Base-by-base conservation (phyloP, 1,140 invertebrate genomes). In the Polypedilum vanderplanki region DNA sequence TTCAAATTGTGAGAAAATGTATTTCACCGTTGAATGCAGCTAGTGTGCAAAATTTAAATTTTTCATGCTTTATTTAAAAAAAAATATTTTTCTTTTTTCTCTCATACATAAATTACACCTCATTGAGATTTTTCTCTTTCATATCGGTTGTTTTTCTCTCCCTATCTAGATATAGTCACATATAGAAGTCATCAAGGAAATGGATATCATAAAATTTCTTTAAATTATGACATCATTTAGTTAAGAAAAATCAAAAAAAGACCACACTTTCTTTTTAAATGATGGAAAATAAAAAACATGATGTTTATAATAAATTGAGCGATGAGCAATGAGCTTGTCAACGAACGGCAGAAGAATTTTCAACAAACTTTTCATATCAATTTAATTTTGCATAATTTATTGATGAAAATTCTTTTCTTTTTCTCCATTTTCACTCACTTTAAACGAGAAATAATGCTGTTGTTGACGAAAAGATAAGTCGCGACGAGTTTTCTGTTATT, bases 191-290 rank as follows among this genome's bases (percentile, higher is more conserved):
- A 57, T 57, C 12, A 57, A 57, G 46, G 12, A 20, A 70, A 70
- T 70, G 65, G 65, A 70, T 70, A 18, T 9, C 17, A 70, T 70
- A 70, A 70, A 70, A 70, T 70, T 12, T 70, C n/a, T 7, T 70
- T 20, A 70, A 20, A 18, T 70, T 20, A 20, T 70, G 17, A 20
- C 17, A 70, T 70, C 17, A 22, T 4, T 70, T 70, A 12, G n/a
- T 12, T n/a, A n/a, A n/a, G n/a, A n/a, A n/a, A n/a, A 67, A 67
- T 18, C 64, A 67, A 12, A 67, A 18, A 7, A 17, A 67, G 2
- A 67, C 7, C 8, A 67, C 8, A n/a, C 18, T 67, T 17, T 67
- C 64, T n/a, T n/a, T n/a, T n/a, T 18, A n/a, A 2, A 18, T 8
- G 3, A 67, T 15, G 8, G 18, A 67, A 67, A 67, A 17, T 17